Base-by-base conservation (phyloP, 2,113 vertebrate species). In the Sterna hirundo region DNA sequence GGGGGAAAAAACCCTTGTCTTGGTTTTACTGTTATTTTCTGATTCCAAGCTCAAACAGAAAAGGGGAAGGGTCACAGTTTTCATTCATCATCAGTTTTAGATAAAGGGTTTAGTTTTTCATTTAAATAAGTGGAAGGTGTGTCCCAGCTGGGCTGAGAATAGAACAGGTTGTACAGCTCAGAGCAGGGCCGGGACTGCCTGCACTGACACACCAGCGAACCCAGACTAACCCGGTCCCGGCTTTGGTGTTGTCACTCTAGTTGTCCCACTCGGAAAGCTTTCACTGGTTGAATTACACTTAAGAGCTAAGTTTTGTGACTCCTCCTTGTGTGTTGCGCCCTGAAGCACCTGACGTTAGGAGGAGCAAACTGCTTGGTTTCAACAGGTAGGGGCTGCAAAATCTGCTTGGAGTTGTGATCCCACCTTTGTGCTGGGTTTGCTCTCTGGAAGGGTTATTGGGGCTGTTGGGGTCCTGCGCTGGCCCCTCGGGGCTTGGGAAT, bases 401-500 rank as follows among this genome's bases (percentile, higher is more conserved):
- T 32, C 20, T 1, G 7, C 60, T 46, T 38, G 78, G 69, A 57
- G 51, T 6, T 75, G 47, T 8, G 79, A 6, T 42, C 32, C 46
- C 38, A 16, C 22, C 42, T 5, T 0, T 12, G 61, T 15, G 44
- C 60, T 42, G 2, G 1, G 4, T 54, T 36, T 62, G 49, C 27
- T 77, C 54, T 32, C 64, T 47, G 51, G 58, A 54, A 54, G 65
- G 38, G 47, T 2, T 51, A 12, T 22, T n/a, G 17, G 61, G 32
- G 29, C 49, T 71, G 10, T 1, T n/a, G 13, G 51, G 11, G 80
- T 14, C 71, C 80, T 76, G 65, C 26, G 1, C 29, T 7, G 52
- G 22, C 49, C 16, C 15, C 68, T 30, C 10, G 4, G 77, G 32
- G 42, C n/a, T 17, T 3, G 60, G 22, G 83, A 40, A 34, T 4